These are phyloP conservation scores for Lycodopsis pacificus DNA, from an alignment of 2,797 vertebrate genomes.

Conservation along the genomic window DNA sequence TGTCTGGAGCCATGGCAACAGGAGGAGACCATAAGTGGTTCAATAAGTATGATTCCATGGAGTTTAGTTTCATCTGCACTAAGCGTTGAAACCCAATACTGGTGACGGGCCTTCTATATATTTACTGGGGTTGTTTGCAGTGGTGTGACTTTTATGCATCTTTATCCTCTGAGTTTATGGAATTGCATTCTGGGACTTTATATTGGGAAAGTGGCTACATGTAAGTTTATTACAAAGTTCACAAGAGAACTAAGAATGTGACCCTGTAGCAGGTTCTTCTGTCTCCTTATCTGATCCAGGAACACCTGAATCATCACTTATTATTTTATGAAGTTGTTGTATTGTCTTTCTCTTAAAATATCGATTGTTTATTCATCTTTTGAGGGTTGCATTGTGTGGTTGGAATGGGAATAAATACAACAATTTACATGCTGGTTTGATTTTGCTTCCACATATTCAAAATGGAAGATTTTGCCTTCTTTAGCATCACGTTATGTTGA, in stretches of 20 bases:
- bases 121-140: not conserved
- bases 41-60: accelerated
- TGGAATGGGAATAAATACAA: too few species aligned
- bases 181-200: not conserved
- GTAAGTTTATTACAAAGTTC: not conserved
- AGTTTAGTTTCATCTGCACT: constrained; percentile 43
- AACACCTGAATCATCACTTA: too few species aligned
- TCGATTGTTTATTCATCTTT: not conserved
- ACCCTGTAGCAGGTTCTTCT: too few species aligned
- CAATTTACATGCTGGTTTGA: too few species aligned
- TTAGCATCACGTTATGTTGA: not conserved
- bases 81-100: accelerated
- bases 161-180: not conserved
- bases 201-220: not conserved
- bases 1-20: constrained; percentile 34
- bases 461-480: not conserved
- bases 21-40: accelerated
- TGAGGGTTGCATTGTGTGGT: too few species aligned
- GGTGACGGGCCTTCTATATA: too few species aligned
- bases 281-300: too few species aligned
- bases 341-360: not conserved
- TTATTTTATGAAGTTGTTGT: too few species aligned
- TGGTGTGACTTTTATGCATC: not conserved
- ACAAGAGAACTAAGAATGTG: not conserved
- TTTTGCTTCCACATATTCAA: not conserved